Evolutionary conservation across 2,888 invertebrate genomes (phyloP), one percentile per base, ranked within the genome.

Genomic region (Perizoma flavofasciatum): DNA sequence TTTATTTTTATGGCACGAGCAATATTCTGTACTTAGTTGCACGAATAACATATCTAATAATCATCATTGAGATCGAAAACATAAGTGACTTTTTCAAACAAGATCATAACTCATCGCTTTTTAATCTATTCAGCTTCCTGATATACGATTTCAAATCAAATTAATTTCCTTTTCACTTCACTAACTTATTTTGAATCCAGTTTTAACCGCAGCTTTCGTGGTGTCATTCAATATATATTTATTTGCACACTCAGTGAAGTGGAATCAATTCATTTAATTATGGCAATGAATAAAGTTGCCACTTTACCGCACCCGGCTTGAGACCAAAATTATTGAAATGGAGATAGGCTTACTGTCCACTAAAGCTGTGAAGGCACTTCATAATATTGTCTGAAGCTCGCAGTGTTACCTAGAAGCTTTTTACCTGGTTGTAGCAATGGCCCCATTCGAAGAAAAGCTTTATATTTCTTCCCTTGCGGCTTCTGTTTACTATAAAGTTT

Each of bases 261-360:
- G 71, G 74, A 79, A 75, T 73, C 71, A 68, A 79, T 78, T 79
- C 76, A 77, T 79, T 75, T 75, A 72, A 79, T 78, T 74, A 75
- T 65, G 55, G 65, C 67, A 70, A 72, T 77, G 70, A 72, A 78
- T 74, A 74, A 72, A 71, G 66, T 69, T 65, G 69, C 59, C 64
- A 65, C 71, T 65, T 72, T 61, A 58, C 53, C 62, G 41, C 63
- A 56, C 61, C 64, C 65, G 67, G 61, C 61, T 62, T 37, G n/a
- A 51, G 39, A 51, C 34, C 6, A 35, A 53, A 56, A 53, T 53
- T 63, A 61, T 57, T 58, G 56, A 52, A 62, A 56, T 62, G 48
- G 57, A 63, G 39, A 5, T 37, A 47, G 9, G 39, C 5, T 46
- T 39, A 6, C n/a, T 40, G n/a, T 22, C n/a, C 39, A 37, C 10